Evolutionary conservation across 2,888 invertebrate genomes (phyloP).

Genomic region (Spodoptera picta): DNA sequence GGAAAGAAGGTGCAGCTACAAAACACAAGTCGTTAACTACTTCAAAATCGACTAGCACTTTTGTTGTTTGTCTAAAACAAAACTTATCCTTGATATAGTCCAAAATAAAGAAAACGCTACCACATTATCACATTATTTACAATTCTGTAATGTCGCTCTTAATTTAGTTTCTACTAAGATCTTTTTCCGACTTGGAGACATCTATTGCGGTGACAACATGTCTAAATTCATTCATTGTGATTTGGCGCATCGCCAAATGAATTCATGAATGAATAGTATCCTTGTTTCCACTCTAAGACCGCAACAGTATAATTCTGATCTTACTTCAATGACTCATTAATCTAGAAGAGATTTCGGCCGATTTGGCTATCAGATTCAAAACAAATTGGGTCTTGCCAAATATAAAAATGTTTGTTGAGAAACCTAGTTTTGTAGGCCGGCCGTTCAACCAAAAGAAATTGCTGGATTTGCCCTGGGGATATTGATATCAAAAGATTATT

Average conservation of each 20-base stretch:
- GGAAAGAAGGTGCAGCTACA: no score
- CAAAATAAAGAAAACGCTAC: no score
- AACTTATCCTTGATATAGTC: no score
- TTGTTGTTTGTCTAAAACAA: no score
- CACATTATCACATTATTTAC: background rate
- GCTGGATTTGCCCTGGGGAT: background rate
- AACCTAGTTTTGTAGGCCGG: slow-evolving; percentile 9
- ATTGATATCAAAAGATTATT: background rate
- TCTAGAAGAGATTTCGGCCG: slow-evolving; percentile 19
- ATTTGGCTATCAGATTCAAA: slow-evolving; percentile 32
- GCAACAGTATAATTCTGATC: slow-evolving; percentile 41
- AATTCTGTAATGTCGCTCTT: slow-evolving; percentile 4
- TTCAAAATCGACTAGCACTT: no score
- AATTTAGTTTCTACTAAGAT: slow-evolving; percentile 17
- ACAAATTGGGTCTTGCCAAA: slow-evolving; percentile 27
- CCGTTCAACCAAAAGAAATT: background rate
- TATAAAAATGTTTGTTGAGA: slow-evolving; percentile 7
- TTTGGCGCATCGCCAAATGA: slow-evolving; percentile 53
- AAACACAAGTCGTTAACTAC: no score
- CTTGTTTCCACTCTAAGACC: slow-evolving; percentile 36
- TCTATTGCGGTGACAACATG: slow-evolving; percentile 42
- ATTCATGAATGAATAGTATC: slow-evolving; percentile 56
- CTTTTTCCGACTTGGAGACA: slow-evolving; percentile 24
- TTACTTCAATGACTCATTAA: slow-evolving; percentile 42
- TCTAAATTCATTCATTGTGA: slow-evolving; percentile 57